Evolutionary conservation across 64 coral and sea anemone genomes (phyloP), one percentile per base, ranked within the genome.

Genomic region (Anthopleura sola): DNA sequence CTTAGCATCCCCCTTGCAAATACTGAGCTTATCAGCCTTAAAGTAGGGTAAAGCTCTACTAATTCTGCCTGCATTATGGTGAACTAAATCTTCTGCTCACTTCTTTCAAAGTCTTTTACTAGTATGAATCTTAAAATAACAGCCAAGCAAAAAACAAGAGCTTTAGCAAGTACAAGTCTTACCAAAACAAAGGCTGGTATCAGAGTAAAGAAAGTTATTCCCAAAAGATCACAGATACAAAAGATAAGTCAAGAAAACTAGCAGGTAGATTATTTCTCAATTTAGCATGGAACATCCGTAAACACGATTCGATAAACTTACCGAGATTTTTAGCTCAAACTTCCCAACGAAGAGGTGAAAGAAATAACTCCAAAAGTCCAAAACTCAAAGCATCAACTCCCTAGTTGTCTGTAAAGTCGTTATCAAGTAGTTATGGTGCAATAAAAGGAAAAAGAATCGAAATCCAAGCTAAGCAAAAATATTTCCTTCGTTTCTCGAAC

Each of bases 401-500:
- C 47, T 26, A 79, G 38, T 17, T 23, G 6, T 38, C 76, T 44
- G 37, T 18, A 21, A 48, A 47, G 19, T 44, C 19, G 37, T 79
- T 23, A 48, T 48, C 6, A 19, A n/a, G 24, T 79, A 24, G 36
- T 8, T 44, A 8, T 44, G 76, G 7, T 18, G 37, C 17, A 79
- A 79, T 18, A 48, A 79, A 79, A 33, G 3, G 9, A 17, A 79
- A 38, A 79, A 9, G 15, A 23, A 79, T 46, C 37, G 76, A 79
- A 79, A 48, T 24, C 20, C 36, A 79, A 79, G 37, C 24, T 79
- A 38, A 79, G 76, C 76, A 79, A 79, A 44, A 79, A 44, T 24
- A 44, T 47, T 79, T 46, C 76, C 76, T 71, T 79, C 38, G 37
- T 28, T 79, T 91, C 90, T 82, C 79, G 85, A 92, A 92, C 55